These are phyloP conservation scores for Schizopygopsis malacanthus DNA, from an alignment of 2,797 vertebrate species.

Conservation along the genomic window DNA sequence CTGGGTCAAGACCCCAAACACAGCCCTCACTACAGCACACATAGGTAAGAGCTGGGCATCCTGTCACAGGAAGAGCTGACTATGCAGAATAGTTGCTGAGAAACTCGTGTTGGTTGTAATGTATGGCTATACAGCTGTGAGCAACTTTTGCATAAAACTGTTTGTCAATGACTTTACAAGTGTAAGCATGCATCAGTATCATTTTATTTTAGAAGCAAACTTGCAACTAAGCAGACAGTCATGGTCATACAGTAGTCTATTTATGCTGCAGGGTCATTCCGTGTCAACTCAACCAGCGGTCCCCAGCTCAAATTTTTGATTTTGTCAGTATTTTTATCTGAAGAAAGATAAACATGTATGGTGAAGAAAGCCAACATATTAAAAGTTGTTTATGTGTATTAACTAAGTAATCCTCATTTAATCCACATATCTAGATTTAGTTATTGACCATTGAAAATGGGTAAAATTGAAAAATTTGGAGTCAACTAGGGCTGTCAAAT, in stretches of 20 bases:
- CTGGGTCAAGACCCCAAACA: conserved; percentile 89
- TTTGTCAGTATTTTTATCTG: too few relatives aligned
- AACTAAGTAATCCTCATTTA: background rate
- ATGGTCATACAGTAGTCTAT: background rate
- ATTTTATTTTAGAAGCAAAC: background rate
- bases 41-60: conserved; percentile 77
- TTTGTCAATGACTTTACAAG: background rate
- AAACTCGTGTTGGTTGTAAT: background rate
- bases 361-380: background rate
- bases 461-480: too few relatives aligned
- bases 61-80: conserved; percentile 2
- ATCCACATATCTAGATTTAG: too few relatives aligned
- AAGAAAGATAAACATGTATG: too few relatives aligned
- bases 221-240: background rate
- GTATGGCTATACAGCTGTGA: background rate
- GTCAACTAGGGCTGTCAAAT: too few relatives aligned
- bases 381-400: too few relatives aligned
- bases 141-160: background rate
- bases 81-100: background rate
- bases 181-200: background rate
- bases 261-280: background rate
- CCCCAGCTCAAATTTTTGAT: too few relatives aligned
- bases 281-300: too few relatives aligned
- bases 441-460: too few relatives aligned
- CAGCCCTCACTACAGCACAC: conserved; percentile 69